Percentiles rank a stretch among this genome's conserved stretches.
phyloP scores from a whole-genome alignment of 2,113 vertebrate species.

The Xiphophorus maculatus region DNA sequence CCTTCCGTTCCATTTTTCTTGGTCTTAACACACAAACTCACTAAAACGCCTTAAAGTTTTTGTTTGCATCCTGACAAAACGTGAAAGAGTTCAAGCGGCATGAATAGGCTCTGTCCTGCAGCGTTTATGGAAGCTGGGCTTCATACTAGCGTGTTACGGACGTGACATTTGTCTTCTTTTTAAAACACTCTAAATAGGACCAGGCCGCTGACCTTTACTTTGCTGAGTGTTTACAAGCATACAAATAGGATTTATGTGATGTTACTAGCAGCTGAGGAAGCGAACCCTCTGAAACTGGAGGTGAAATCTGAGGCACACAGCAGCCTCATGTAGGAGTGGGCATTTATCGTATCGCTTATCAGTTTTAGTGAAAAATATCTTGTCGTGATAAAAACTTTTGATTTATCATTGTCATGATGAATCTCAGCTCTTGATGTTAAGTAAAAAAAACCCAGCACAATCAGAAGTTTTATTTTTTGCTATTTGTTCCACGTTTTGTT shows the following conservation, averaged over 20 bases:
- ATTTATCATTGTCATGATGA: too few species aligned
- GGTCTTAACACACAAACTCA: not conserved
- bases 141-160: not conserved
- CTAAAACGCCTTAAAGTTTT: not conserved
- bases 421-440: too few species aligned
- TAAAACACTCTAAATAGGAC: conserved; percentile 11
- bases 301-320: not conserved
- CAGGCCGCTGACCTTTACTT: conserved; percentile 14
- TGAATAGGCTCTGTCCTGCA: not conserved
- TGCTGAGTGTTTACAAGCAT: conserved; percentile 12
- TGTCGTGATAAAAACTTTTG: too few species aligned
- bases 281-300: not conserved
- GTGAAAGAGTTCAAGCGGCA: not conserved
- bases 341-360: too few species aligned
- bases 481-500: too few species aligned
- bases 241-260: not conserved
- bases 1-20: not conserved
- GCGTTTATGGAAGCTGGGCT: not conserved
- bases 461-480: too few species aligned
- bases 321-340: not conserved
- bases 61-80: not conserved
- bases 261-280: not conserved
- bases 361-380: too few species aligned
- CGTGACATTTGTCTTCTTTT: conserved; percentile 19
- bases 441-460: too few species aligned